Conservation (phyloP, 1,140 invertebrate species). For the Danaus melanippus region DNA sequence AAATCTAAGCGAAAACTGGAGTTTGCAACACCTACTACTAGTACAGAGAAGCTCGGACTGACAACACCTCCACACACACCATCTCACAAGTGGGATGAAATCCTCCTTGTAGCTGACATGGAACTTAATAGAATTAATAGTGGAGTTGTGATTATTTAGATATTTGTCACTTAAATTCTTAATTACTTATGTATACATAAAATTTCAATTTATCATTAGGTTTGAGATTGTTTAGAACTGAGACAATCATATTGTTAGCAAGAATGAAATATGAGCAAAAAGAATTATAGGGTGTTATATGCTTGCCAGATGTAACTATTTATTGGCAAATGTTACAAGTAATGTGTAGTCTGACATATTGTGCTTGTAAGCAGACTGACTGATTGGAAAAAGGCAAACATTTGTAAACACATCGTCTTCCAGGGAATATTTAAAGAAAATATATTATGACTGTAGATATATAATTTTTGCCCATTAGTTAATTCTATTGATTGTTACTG, state of each 20-base stretch:
- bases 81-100: constrained; percentile 70
- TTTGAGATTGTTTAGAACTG: too few relatives aligned
- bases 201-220: too few relatives aligned
- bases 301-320: constrained; percentile 23
- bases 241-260: too few relatives aligned
- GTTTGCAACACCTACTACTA: constrained; percentile 55
- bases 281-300: constrained; percentile 8
- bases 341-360: constrained; percentile 18
- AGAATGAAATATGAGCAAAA: background rate
- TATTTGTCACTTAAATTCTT: constrained; percentile 9
- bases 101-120: constrained; percentile 67
- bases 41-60: constrained; percentile 42
- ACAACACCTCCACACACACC: constrained; percentile 62
- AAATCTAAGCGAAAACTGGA: constrained; percentile 65
- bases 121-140: constrained; percentile 69
- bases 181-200: too few relatives aligned
- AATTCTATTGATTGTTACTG: constrained; percentile 39
- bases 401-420: constrained; percentile 40
- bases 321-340: constrained; percentile 14
- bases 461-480: constrained; percentile 20
- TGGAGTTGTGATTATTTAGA: constrained; percentile 44
- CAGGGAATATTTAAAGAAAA: constrained; percentile 35
- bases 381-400: constrained; percentile 22
- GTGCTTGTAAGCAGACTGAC: constrained; percentile 23
- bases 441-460: constrained; percentile 16